Conservation (phyloP, 2,888 invertebrate genomes). For the Trachelus stipa region DNA sequence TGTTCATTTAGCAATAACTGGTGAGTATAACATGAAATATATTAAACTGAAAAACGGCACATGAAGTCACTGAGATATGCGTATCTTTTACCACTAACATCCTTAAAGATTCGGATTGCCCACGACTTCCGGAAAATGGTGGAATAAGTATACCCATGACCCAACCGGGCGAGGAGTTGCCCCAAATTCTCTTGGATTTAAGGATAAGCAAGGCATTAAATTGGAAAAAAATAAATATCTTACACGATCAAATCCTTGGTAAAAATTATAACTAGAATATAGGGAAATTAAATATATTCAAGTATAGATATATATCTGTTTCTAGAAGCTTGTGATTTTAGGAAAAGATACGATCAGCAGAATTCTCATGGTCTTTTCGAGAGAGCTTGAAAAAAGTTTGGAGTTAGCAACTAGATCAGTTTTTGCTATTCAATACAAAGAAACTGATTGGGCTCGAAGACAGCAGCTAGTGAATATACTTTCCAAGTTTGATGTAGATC, state of each 20-base stretch:
- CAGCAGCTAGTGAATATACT: slow-evolving; percentile 68
- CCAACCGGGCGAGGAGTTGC: slow-evolving; percentile 78
- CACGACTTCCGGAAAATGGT: slow-evolving; percentile 75
- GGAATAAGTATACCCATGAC: slow-evolving; percentile 80
- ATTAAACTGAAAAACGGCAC: not conserved
- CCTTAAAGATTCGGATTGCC: slow-evolving; percentile 78
- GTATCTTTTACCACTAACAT: not conserved
- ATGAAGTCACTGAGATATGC: not conserved
- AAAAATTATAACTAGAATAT: slow-evolving; percentile 23
- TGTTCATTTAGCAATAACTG: slow-evolving; percentile 79
- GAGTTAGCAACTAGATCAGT: slow-evolving; percentile 69
- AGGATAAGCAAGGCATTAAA: slow-evolving; percentile 74
- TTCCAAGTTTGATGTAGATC: slow-evolving; percentile 67
- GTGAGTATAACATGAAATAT: slow-evolving; percentile 48
- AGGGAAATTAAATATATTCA: not conserved
- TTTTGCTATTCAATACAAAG: slow-evolving; percentile 69
- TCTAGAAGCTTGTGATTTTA: slow-evolving; percentile 49
- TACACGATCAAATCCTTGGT: slow-evolving; percentile 82
- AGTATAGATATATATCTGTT: not conserved
- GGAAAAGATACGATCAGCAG: slow-evolving; percentile 75
- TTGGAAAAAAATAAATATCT: slow-evolving; percentile 79
- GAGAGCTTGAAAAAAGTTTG: slow-evolving; percentile 66
- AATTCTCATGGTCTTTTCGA: slow-evolving; percentile 73
- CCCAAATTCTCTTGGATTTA: slow-evolving; percentile 82
- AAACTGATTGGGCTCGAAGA: slow-evolving; percentile 66